Percentiles rank a stretch among this genome's conserved stretches.
These are phyloP conservation scores for Heterohyrax brucei DNA, from an alignment of 2,797 vertebrate genomes.

Conservation along the genomic window DNA sequence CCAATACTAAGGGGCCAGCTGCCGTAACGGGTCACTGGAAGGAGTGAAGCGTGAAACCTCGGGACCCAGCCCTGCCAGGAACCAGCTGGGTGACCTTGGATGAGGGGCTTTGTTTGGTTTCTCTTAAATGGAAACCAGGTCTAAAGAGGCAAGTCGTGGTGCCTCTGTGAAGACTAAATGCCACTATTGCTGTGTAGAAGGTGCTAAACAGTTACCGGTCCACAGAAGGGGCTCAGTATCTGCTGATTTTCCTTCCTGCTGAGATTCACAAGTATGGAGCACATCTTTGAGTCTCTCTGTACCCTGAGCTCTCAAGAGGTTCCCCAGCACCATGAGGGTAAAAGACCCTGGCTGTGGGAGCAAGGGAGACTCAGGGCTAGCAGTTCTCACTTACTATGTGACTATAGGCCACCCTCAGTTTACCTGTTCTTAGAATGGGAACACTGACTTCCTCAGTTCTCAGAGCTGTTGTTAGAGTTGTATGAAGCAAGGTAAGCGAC, in stretches of 20 bases:
- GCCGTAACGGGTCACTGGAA: background rate
- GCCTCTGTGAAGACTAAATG: background rate
- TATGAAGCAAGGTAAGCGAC: background rate
- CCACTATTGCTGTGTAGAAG: background rate
- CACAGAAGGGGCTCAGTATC: background rate
- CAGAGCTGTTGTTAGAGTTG: background rate
- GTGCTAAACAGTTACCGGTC: background rate
- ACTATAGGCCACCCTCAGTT: background rate
- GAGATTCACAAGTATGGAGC: background rate
- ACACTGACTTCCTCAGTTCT: background rate
- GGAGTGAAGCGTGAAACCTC: background rate
- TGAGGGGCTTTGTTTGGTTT: accelerated
- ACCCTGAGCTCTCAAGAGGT: background rate
- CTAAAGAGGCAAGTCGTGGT: background rate
- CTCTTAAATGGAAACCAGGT: background rate
- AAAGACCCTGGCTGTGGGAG: accelerated
- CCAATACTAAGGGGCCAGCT: background rate
- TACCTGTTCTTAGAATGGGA: background rate
- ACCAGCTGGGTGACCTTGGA: background rate
- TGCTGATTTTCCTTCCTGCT: background rate
- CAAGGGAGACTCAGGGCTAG: background rate
- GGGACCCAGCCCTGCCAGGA: background rate
- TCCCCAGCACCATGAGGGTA: background rate
- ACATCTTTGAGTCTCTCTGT: accelerated
- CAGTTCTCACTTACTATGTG: background rate